Base-by-base conservation (phyloP, 2,113 vertebrate species). In the Polypterus bichir region DNA sequence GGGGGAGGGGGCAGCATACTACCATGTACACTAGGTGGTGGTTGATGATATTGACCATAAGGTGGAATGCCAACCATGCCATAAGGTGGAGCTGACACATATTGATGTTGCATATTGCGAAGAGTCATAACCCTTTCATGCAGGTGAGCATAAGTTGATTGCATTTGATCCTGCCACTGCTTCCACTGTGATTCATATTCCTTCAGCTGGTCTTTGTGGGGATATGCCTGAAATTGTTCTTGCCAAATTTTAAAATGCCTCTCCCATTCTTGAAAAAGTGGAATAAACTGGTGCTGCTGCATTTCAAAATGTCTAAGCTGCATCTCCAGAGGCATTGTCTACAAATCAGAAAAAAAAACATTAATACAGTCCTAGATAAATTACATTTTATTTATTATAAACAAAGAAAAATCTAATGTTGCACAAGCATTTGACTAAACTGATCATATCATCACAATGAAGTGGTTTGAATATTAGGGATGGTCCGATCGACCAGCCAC, bases 121-220 rank as follows among this genome's bases (percentile, higher is more conserved):
- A 98, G 78, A 2, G 92, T 86, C 52, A 70, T 84, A 63, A 96
- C 77, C 70, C 89, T 88, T 69, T 97, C 96, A 63, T 92, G 90
- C 57, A 97, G 79, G 68, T 94, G 92, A 4, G 80, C 81, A 49
- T 91, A 89, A 49, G 93, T 94, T 60, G 92, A 88, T 70, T 90
- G 94, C 91, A 99, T 95, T 72, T 98, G 96, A 45, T 92, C 91
- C 71, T 97, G 92, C 96, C 96, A 99, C 47, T 95, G 91, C 59
- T 90, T 95, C 96, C 96, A 99, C 54, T 98, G 96, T 52, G 83
- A 89, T 70, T 93, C 94, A 69, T 96, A 97, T 66, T 97, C 92
- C 57, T 94, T 85, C 59, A 99, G 86, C 69, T 97, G 93, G 69
- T 97, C 92, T 82, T 97, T 97, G 72, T 99, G 94, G 51, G 94